Conservation (phyloP, 2,797 vertebrate species). For the Dallia pectoralis region DNA sequence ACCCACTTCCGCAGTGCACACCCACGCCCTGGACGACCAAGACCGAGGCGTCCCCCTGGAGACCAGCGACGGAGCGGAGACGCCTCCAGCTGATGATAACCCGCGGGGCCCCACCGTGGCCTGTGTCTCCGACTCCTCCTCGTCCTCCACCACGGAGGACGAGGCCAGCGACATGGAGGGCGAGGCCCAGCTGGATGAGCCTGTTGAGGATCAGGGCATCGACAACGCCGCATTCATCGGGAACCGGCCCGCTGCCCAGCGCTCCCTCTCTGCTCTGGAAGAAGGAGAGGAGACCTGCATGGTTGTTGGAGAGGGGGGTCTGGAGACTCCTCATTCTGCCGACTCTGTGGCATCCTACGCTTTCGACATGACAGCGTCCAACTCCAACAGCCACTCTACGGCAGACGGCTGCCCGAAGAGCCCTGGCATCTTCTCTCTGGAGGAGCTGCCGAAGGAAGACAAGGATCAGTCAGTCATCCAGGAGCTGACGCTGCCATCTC, state of each 20-base stretch:
- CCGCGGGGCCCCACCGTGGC: constrained; percentile 59
- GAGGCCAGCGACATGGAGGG: constrained; percentile 78
- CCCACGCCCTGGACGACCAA: constrained; percentile 51
- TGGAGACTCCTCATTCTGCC: constrained; percentile 70
- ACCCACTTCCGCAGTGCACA: not conserved
- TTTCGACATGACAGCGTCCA: constrained; percentile 72
- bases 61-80: constrained; percentile 51
- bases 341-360: constrained; percentile 73
- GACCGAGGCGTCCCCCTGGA: constrained; percentile 57
- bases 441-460: constrained; percentile 72
- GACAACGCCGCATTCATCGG: constrained; percentile 39
- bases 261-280: constrained; percentile 68
- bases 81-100: constrained; percentile 70
- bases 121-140: constrained; percentile 70
- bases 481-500: constrained; percentile 36
- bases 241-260: constrained; percentile 39
- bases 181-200: constrained; percentile 70
- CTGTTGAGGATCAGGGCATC: constrained; percentile 35
- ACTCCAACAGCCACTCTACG: constrained; percentile 74
- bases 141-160: constrained; percentile 71
- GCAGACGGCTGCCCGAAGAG: constrained; percentile 77
- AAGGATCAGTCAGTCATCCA: constrained; percentile 59
- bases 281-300: constrained; percentile 63
- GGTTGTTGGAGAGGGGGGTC: constrained; percentile 46
- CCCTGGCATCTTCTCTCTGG: constrained; percentile 77